Percentiles rank a stretch among this genome's conserved stretches.
phyloP scores from a whole-genome alignment of 2,888 invertebrate species.

The Cerastoderma edule region DNA sequence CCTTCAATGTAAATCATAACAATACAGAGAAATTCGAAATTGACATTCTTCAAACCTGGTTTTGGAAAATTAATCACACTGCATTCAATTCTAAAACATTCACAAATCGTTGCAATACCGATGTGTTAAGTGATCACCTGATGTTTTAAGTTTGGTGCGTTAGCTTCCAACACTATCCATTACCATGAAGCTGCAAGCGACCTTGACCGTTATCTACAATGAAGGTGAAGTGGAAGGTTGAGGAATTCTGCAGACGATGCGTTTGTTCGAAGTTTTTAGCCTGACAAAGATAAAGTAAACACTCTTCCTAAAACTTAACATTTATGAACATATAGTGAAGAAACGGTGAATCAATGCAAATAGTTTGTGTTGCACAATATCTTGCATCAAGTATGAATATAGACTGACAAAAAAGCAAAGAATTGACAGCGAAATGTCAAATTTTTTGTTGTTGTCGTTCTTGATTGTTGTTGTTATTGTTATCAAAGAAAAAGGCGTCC shows the following conservation, averaged over 20 bases:
- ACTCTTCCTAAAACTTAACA: background rate
- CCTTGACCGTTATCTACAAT: conserved; percentile 9
- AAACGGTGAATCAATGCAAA: background rate
- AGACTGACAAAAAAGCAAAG: background rate
- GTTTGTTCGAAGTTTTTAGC: background rate
- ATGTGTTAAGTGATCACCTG: too few relatives aligned
- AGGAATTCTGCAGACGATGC: background rate
- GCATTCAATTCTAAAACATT: too few relatives aligned
- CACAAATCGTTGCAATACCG: too few relatives aligned
- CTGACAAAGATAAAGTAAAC: background rate
- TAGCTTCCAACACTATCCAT: conserved; percentile 4
- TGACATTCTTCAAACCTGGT: background rate
- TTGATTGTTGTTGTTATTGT: too few relatives aligned
- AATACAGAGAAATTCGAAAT: background rate
- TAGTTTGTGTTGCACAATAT: background rate
- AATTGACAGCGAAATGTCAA: too few relatives aligned
- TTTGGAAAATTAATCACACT: background rate
- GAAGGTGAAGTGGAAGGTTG: conserved; percentile 7
- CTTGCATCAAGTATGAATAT: background rate
- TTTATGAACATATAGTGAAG: background rate
- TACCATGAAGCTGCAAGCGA: background rate
- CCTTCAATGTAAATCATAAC: background rate
- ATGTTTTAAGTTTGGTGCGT: background rate
- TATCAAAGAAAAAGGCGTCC: too few relatives aligned
- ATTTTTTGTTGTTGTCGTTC: too few relatives aligned